Evolutionary conservation across 2,888 invertebrate species (phyloP).

Genomic region (Torymus auratus): DNA sequence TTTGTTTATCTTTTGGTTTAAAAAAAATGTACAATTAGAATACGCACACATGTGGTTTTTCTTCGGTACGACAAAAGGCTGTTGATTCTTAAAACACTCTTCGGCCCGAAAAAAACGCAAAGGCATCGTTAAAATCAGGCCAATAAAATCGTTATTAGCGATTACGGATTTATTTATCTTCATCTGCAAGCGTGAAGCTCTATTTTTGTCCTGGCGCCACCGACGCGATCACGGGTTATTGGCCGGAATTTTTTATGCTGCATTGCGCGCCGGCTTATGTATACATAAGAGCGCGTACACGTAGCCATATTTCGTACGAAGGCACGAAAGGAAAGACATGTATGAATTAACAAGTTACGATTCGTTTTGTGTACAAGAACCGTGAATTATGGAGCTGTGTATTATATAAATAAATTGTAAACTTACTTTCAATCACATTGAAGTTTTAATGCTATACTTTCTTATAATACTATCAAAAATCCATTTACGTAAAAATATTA

Average conservation of each 20-base stretch:
- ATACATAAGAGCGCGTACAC: too few species aligned
- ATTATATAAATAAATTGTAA: too few species aligned
- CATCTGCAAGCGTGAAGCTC: background rate
- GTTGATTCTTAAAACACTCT: slow-evolving; percentile 3
- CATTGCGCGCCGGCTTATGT: too few species aligned
- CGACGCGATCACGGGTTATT: slow-evolving; percentile 3
- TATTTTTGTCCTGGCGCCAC: background rate
- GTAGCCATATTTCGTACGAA: too few species aligned
- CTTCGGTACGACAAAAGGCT: slow-evolving; percentile 1
- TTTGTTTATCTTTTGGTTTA: too few species aligned
- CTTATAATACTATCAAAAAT: too few species aligned
- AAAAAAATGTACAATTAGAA: background rate
- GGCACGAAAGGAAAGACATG: too few species aligned
- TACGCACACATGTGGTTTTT: background rate
- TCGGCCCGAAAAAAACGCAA: background rate
- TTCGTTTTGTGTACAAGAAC: background rate
- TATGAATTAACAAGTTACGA: slow-evolving; percentile 13
- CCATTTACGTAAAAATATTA: too few species aligned
- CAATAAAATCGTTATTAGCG: slow-evolving; percentile 22
- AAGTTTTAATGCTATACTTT: too few species aligned
- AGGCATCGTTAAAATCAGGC: slow-evolving; percentile 1
- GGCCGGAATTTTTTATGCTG: slow-evolving; percentile 4
- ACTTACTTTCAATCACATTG: too few species aligned
- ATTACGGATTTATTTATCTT: slow-evolving; percentile 33
- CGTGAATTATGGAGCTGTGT: too few species aligned